phyloP scores from a whole-genome alignment of 2,888 invertebrate species.

The Choristoneura rosaceana region DNA sequence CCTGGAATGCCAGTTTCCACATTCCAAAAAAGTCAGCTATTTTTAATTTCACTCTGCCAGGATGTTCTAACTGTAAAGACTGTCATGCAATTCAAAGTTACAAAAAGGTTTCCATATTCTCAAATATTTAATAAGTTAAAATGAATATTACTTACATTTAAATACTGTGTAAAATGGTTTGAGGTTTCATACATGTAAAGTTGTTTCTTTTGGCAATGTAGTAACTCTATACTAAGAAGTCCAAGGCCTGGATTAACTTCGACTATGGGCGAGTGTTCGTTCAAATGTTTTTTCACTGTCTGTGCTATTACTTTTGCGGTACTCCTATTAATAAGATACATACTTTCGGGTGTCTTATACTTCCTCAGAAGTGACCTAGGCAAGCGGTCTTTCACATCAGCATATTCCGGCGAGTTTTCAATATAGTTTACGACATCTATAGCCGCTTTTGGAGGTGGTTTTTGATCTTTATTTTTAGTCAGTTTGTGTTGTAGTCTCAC shows the following conservation, averaged over 20 bases:
- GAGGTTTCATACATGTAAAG: conserved; percentile 87
- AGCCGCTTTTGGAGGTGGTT: conserved; percentile 59
- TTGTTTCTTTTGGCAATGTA: conserved; percentile 77
- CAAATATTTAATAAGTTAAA: conserved; percentile 4
- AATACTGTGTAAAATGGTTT: conserved; percentile 73
- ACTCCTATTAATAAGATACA: conserved; percentile 75
- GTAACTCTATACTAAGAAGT: conserved; percentile 85
- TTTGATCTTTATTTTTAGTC: conserved; percentile 57
- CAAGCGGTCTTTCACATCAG: conserved; percentile 61
- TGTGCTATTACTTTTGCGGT: conserved; percentile 71
- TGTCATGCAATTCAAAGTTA: conserved; percentile 53
- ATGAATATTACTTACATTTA: conserved; percentile 67
- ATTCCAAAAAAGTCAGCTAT: conserved; percentile 85
- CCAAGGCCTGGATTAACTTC: conserved; percentile 91
- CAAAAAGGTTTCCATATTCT: not conserved
- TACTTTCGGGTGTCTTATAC: conserved; percentile 68
- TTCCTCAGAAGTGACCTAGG: conserved; percentile 71
- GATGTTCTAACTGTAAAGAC: conserved; percentile 68
- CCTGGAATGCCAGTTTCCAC: conserved; percentile 84
- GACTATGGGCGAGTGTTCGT: conserved; percentile 72
- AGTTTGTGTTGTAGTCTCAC: conserved; percentile 64
- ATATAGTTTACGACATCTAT: conserved; percentile 71
- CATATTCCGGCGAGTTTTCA: conserved; percentile 63
- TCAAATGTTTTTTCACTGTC: conserved; percentile 65
- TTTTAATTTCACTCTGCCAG: conserved; percentile 73